Evolutionary conservation across 1,140 invertebrate species (phyloP).

Genomic region (Lordiphosa stackelbergi): DNA sequence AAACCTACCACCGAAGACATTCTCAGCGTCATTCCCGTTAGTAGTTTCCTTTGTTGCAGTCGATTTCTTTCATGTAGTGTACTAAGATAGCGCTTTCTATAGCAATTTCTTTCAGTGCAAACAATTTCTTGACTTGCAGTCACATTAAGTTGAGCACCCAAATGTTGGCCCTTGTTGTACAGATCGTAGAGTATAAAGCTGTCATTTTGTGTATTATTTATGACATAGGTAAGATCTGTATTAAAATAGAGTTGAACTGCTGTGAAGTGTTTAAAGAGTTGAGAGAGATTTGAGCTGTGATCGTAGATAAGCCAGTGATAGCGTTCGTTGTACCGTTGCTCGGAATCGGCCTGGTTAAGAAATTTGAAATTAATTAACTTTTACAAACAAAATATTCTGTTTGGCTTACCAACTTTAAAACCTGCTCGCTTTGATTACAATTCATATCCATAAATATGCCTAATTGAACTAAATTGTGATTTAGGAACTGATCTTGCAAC

Average conservation of each 20-base stretch:
- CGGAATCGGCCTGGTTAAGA: constrained; percentile 25
- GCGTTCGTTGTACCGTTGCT: constrained; percentile 29
- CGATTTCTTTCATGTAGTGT: constrained; percentile 40
- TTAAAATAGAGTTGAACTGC: constrained; percentile 36
- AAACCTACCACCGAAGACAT: constrained; percentile 43
- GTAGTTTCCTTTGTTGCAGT: constrained; percentile 48
- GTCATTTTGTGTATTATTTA: not conserved
- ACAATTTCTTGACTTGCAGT: constrained; percentile 52
- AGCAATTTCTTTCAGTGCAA: constrained; percentile 34
- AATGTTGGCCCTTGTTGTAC: constrained; percentile 59
- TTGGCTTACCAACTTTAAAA: constrained; percentile 40
- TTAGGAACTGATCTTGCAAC: constrained; percentile 9
- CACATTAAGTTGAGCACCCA: constrained; percentile 57
- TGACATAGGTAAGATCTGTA: constrained; percentile 51
- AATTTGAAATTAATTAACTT: not conserved
- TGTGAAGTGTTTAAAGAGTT: constrained; percentile 28
- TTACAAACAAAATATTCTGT: no score
- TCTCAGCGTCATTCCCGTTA: constrained; percentile 52
- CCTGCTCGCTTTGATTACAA: constrained; percentile 33
- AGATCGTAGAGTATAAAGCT: constrained; percentile 56
- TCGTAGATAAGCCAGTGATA: constrained; percentile 67
- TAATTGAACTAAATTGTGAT: constrained; percentile 34
- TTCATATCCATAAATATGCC: constrained; percentile 59
- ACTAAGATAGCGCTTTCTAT: constrained; percentile 41
- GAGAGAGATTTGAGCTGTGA: not conserved